Percentiles rank a stretch among this genome's conserved stretches.
Conservation (phyloP, 2,888 invertebrate genomes). For the Congeria kusceri region DNA sequence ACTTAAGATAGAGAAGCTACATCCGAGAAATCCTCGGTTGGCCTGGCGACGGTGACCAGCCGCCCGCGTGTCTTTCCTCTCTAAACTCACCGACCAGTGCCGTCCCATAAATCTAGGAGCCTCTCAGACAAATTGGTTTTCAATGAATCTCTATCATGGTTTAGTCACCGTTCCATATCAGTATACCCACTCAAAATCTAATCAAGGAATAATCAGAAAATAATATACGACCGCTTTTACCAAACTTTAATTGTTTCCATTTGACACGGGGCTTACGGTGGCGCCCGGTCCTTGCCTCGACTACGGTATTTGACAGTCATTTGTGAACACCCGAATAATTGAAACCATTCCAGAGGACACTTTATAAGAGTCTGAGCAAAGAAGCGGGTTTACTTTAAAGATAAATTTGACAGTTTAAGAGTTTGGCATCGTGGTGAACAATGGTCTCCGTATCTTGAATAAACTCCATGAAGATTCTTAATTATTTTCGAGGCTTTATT, state of each 20-base stretch:
- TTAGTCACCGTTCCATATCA: conserved; percentile 57
- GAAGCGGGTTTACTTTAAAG: conserved; percentile 53
- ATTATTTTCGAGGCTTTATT: conserved; percentile 49
- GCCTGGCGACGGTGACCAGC: no score
- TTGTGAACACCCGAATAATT: conserved; percentile 27
- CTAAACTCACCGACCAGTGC: no score
- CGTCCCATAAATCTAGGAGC: conserved; percentile 40
- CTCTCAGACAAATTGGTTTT: conserved; percentile 46
- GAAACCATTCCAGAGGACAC: conserved; percentile 36
- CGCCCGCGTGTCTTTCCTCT: no score
- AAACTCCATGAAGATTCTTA: conserved; percentile 47
- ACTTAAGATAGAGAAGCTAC: no score
- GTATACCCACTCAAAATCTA: conserved; percentile 48
- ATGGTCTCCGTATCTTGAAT: conserved; percentile 52
- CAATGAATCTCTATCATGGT: conserved; percentile 47
- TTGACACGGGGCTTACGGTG: conserved; percentile 59
- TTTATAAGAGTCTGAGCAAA: conserved; percentile 36
- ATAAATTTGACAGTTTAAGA: conserved; percentile 62
- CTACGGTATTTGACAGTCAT: conserved; percentile 57
- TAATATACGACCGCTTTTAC: conserved; percentile 64
- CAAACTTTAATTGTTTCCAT: conserved; percentile 57
- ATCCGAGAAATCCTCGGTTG: no score
- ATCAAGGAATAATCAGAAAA: conserved; percentile 63
- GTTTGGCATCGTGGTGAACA: conserved; percentile 44
- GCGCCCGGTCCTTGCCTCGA: conserved; percentile 55